phyloP scores from a whole-genome alignment of 2,797 vertebrate species.

The Pantherophis alleghaniensis region DNA sequence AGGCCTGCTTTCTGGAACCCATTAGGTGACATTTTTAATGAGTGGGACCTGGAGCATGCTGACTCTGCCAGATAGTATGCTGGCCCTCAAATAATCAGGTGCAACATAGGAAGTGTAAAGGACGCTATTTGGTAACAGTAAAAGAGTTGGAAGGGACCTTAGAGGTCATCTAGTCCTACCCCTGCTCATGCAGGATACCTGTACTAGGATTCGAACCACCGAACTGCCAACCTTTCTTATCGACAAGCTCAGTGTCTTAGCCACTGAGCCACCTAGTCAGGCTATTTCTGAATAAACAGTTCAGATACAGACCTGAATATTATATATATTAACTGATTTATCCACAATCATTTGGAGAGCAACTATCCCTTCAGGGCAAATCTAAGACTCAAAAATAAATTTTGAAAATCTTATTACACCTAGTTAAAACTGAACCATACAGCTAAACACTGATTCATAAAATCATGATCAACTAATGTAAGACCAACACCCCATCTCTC shows the following conservation, averaged over 20 bases:
- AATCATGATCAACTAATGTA: not conserved
- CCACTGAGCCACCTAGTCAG: too few relatives aligned
- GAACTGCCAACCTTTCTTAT: too few relatives aligned
- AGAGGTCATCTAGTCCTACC: too few relatives aligned
- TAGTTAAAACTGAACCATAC: not conserved
- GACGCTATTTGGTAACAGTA: not conserved
- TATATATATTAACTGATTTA: not conserved
- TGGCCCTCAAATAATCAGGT: not conserved
- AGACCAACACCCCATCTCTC: too few relatives aligned
- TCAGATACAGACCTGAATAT: not conserved
- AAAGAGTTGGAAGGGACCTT: too few relatives aligned
- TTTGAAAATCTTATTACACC: not conserved
- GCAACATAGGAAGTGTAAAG: not conserved
- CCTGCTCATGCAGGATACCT: too few relatives aligned
- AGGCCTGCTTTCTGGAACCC: not conserved
- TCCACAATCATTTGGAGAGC: not conserved
- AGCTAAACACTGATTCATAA: not conserved
- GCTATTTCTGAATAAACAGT: not conserved
- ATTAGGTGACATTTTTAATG: not conserved
- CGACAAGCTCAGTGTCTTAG: too few relatives aligned
- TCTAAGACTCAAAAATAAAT: not conserved
- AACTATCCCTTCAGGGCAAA: not conserved
- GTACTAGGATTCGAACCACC: too few relatives aligned
- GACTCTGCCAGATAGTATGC: not conserved
- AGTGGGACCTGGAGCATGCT: not conserved